phyloP scores from a whole-genome alignment of 2,113 vertebrate genomes.

The Spea bombifrons region DNA sequence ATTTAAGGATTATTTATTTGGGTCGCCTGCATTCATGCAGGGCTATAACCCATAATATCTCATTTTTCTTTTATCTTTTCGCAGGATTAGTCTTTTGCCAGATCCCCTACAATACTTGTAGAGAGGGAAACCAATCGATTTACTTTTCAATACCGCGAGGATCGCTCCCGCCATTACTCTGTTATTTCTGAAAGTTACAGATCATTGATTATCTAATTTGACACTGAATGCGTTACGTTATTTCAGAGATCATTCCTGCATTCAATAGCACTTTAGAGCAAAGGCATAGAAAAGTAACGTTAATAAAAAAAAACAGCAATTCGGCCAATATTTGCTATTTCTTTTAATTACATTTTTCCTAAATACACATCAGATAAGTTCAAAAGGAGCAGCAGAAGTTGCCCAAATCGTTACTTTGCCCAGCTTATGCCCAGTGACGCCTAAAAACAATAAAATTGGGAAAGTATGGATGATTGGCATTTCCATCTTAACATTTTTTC shows the following conservation, averaged over 20 bases:
- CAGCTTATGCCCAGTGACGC: too few species aligned
- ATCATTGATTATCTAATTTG: constrained; percentile 40
- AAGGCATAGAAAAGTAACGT: too few species aligned
- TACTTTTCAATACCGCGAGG: constrained; percentile 24
- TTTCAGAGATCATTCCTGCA: constrained; percentile 20
- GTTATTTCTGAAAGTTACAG: constrained; percentile 30
- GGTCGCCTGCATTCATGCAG: too few species aligned
- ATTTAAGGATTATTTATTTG: too few species aligned
- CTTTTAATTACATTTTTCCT: background rate
- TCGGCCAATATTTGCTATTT: background rate
- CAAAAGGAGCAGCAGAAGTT: too few species aligned
- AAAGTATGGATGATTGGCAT: too few species aligned
- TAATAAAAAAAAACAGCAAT: background rate
- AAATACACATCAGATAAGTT: too few species aligned
- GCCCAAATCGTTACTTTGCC: too few species aligned
- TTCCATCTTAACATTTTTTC: too few species aligned
- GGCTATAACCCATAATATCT: too few species aligned
- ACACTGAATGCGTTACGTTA: constrained; percentile 22
- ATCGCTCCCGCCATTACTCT: constrained; percentile 21
- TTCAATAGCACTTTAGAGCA: background rate
- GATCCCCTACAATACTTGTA: constrained; percentile 1
- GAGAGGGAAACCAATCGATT: constrained; percentile 29
- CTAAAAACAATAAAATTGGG: too few species aligned
- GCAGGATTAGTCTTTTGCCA: background rate
- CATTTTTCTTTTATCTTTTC: background rate